These are phyloP conservation scores for Caracal caracal DNA, from an alignment of 2,113 vertebrate genomes.

Conservation along the genomic window DNA sequence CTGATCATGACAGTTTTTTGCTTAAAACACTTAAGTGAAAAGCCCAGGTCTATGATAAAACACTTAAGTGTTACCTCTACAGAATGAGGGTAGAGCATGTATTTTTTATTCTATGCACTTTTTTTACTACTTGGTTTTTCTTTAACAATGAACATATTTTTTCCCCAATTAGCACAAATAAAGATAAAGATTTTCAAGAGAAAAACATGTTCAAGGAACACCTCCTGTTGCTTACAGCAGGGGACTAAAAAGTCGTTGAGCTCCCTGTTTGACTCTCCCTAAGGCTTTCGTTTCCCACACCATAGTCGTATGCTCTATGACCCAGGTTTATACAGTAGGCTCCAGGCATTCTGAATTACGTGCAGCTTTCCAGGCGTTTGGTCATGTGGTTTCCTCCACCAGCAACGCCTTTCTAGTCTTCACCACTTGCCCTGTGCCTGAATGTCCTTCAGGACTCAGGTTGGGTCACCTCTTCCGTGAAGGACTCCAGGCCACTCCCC, in stretches of 20 bases:
- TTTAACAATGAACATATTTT: background rate
- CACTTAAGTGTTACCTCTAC: background rate
- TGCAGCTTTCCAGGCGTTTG: background rate
- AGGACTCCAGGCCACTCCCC: background rate
- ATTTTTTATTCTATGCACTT: background rate
- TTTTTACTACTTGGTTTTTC: background rate
- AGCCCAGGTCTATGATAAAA: background rate
- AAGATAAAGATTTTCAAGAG: slow-evolving; percentile 9
- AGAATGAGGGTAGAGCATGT: background rate
- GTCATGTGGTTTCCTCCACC: background rate
- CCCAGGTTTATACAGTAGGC: background rate
- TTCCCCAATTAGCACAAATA: slow-evolving; percentile 6
- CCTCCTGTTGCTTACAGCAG: background rate
- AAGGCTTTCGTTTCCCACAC: background rate
- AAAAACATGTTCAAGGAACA: background rate
- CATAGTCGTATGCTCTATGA: fast-evolving
- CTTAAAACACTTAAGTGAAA: background rate
- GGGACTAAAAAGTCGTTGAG: background rate
- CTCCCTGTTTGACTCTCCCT: background rate
- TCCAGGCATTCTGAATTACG: background rate
- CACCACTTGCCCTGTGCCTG: background rate
- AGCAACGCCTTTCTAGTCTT: background rate
- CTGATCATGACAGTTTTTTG: background rate
- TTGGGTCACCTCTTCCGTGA: background rate
- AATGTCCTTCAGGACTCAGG: background rate